Base-by-base conservation (phyloP, 2,113 vertebrate genomes). In the Ciconia stormi region DNA sequence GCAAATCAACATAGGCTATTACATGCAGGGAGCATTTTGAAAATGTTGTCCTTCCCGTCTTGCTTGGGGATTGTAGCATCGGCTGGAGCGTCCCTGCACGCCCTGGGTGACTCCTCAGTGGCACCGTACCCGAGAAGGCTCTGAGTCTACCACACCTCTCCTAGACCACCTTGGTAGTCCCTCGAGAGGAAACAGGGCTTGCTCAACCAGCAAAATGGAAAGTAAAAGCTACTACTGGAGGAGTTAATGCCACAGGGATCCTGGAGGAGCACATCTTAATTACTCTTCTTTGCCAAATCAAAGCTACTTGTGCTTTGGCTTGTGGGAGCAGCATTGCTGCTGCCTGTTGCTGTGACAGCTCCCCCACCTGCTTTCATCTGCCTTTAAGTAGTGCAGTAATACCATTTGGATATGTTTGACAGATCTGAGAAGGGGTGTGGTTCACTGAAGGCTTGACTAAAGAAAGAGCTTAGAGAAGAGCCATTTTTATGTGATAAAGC, bases 41-140 rank as follows among this genome's bases (percentile, higher is more conserved):
- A 90, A 83, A 52, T 59, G 34, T 30, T 49, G 18, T 47, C 55
- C n/a, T 91, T 95, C 63, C 56, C 1, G 5, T 70, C 79, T 73
- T 46, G 16, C 61, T 17, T 55, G 69, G 55, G 55, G 53, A 22
- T 13, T 70, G 59, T 36, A 69, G 44, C 40, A 49, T 17, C 4
- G 1, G 14, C 76, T 46, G 23, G 46, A 74, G 71, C 10, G 6
- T 63, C 69, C 29, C 47, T 47, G 53, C 47, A 69, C 7, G 0
- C 17, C 30, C 52, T 0, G 0, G 1, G 4, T 32, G 50, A 71
- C n/a, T 70, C 19, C 32, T 67, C 22, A 3, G 58, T 72, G 62
- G 26, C 59, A 9, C 34, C 8, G 36, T 27, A n/a, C 36, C 32
- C 66, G 53, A 53, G 63, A 56, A 86, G 36, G 36, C 58, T 47